Base-by-base conservation (phyloP, 2,888 invertebrate genomes). In the Blastobasis adustella region DNA sequence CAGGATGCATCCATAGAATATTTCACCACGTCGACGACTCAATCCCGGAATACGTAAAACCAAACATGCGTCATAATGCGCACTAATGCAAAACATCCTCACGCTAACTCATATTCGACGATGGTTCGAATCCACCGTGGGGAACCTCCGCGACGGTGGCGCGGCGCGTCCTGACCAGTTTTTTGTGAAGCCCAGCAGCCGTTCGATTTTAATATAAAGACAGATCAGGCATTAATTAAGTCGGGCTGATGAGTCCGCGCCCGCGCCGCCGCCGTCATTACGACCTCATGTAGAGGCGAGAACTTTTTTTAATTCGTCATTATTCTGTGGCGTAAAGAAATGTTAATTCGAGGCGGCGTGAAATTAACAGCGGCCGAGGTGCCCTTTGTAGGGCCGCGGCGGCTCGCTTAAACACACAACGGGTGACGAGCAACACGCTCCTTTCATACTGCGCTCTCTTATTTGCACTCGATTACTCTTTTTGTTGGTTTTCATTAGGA, bases 301-400 rank as follows among this genome's bases (percentile, higher is more conserved):
- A 79, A 76, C 80, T 86, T 88, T 80, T 77, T 87, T 87, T 87
- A 87, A 88, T 88, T 88, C 82, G 82, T 88, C 83, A 87, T 88
- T 88, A 88, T 86, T 85, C 79, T 82, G 82, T 86, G 86, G 88
- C 88, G 88, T 87, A 88, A 88, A 89, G 89, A 89, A 89, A 89
- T 89, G 89, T 89, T 89, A 89, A 89, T 89, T 89, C 82, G 87
- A 89, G 82, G 79, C 85, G 76, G 86, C 89, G 89, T 89, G 89
- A 89, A 89, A 89, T 89, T 89, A 89, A 89, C 83, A 87, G 85
- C 82, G 81, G 86, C 82, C 73, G 82, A 73, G 68, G 68, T 71
- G 79, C 76, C 81, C 85, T 89, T 89, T 88, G 86, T 87, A 76
- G 76, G 79, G 65, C 83, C 81, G 82, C 82, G 73, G 72, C 84